A percentile compares a stretch with the other conserved stretches of the same genome.
Conservation (phyloP, 2,888 invertebrate genomes). For the Ferrisia virgata region DNA sequence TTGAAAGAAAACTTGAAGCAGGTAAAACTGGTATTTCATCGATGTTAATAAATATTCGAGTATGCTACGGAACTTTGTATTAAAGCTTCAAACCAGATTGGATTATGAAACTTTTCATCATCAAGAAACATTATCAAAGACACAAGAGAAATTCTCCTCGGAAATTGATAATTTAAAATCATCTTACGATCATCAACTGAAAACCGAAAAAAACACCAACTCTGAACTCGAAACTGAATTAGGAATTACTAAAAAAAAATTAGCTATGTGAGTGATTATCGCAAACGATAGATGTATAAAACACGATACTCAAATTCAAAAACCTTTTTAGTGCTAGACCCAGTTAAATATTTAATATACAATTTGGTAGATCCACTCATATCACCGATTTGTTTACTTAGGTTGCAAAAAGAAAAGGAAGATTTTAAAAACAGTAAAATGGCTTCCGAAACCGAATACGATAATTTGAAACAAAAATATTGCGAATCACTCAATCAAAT, state of each 20-base stretch:
- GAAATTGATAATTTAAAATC: not conserved
- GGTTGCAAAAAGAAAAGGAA: conserved; percentile 38
- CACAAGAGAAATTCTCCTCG: not conserved
- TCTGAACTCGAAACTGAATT: conserved; percentile 16
- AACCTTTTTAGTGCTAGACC: no score
- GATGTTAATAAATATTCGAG: no score
- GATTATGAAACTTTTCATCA: not conserved
- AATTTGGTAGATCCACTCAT: no score
- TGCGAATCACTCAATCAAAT: conserved; percentile 13
- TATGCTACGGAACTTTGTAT: no score
- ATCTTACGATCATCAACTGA: not conserved
- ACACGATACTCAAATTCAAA: not conserved
- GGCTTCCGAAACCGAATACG: conserved; percentile 28
- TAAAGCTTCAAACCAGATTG: not conserved
- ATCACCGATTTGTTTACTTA: not conserved
- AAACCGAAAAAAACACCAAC: not conserved
- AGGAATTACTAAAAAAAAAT: conserved; percentile 35
- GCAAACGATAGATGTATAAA: no score
- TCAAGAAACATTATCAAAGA: not conserved
- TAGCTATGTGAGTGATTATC: conserved; percentile 7
- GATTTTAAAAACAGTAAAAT: conserved; percentile 30
- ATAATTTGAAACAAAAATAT: conserved; percentile 31
- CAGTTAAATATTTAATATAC: no score
- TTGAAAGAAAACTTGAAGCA: conserved; percentile 8
- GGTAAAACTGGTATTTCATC: no score